These are phyloP conservation scores for Ceuthmochares aereus DNA, from an alignment of 2,113 vertebrate species.

Conservation along the genomic window DNA sequence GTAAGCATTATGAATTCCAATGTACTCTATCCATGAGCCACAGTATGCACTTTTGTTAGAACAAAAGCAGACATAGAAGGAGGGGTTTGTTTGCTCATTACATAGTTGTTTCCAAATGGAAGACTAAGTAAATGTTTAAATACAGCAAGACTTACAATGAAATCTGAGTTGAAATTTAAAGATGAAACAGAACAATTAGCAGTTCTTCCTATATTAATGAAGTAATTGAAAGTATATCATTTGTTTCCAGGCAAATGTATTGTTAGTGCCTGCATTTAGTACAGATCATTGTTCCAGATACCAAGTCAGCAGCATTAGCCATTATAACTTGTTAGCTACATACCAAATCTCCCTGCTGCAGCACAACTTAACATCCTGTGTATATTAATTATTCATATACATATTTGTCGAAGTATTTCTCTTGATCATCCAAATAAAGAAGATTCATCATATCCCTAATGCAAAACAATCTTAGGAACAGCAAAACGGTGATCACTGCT, in stretches of 20 bases:
- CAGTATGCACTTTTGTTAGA: background rate
- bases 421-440: slow-evolving; percentile 31
- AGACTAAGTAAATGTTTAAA: background rate
- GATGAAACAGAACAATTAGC: background rate
- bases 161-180: background rate
- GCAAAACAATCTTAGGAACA: background rate
- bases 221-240: background rate
- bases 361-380: background rate
- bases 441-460: background rate
- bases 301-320: background rate
- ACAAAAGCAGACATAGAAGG: background rate
- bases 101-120: background rate
- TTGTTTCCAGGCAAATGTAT: background rate
- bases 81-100: background rate
- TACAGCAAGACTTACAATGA: background rate
- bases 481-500: slow-evolving; percentile 4
- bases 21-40: background rate
- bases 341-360: background rate
- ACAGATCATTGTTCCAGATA: background rate
- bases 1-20: background rate
- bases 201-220: background rate
- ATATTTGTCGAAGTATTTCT: slow-evolving; percentile 24
- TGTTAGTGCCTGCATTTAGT: background rate
- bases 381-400: slow-evolving; percentile 35
- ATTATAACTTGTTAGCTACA: background rate